phyloP scores from a whole-genome alignment of 2,888 invertebrate genomes.

The Ornithoptera alexandrae region DNA sequence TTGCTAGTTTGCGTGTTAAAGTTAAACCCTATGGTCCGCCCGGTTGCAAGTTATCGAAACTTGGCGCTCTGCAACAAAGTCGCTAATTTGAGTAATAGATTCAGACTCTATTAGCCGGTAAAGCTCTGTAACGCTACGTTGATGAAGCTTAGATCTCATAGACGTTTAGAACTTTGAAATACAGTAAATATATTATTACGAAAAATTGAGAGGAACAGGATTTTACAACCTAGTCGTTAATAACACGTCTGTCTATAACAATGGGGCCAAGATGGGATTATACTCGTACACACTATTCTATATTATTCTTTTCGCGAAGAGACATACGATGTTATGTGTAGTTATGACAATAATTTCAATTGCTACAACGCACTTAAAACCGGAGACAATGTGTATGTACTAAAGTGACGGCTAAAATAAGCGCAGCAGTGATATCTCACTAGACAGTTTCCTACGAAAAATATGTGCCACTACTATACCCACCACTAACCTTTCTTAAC shows the following conservation, averaged over 20 bases:
- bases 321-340: too few relatives aligned
- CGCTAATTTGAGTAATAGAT: constrained; percentile 19
- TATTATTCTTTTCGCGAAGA: too few relatives aligned
- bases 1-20: constrained; percentile 43
- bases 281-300: too few relatives aligned
- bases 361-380: too few relatives aligned
- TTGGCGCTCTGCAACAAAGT: constrained; percentile 16
- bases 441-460: too few relatives aligned
- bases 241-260: neutral
- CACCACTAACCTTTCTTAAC: too few relatives aligned
- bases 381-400: too few relatives aligned
- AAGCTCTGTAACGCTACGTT: neutral
- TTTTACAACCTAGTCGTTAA: neutral
- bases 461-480: too few relatives aligned
- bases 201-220: neutral
- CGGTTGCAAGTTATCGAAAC: constrained; percentile 16
- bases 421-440: too few relatives aligned
- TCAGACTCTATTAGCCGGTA: constrained; percentile 3
- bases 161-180: neutral
- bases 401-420: too few relatives aligned
- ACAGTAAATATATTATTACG: neutral
- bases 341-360: too few relatives aligned
- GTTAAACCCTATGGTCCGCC: constrained; percentile 23
- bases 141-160: constrained; percentile 9
- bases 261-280: too few relatives aligned